Base-by-base conservation (phyloP, 1,140 invertebrate genomes). In the Acyrthosiphon pisum region DNA sequence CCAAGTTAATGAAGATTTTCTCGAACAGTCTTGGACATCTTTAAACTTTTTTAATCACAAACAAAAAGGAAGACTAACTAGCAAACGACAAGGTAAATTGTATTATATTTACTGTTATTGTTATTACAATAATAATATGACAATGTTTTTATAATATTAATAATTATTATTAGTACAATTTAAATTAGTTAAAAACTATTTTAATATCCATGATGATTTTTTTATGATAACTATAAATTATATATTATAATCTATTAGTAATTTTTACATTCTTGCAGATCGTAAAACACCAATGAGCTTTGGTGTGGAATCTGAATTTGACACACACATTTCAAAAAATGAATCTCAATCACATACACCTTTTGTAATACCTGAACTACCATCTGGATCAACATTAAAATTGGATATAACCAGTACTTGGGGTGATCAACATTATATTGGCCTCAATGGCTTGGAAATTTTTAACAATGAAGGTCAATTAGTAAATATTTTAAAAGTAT, bases 381-480 rank as follows among this genome's bases (percentile, higher is more conserved):
- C 97, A 3, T 95, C 95, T 94, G 97, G 97, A 26, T 95, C 96
- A 94, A 94, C 96, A 90, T 95, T 98, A 93, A 96, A 96, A 93
- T 95, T 98, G 48, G 96, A 97, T 94, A 97, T 98, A 94, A 95
- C 96, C 83, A 96, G 96, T 11, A 98, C 97, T 37, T 98, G 98
- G 98, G 97, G 97, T n/a, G 97, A 98, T 94, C 96, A 96, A 94
- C 96, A 97, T 95, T 97, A 97, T 94, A 96, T 98, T 89, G 98
- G 98, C 23, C 95, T 98, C 26, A 98, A 97, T 94, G 97, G 97
- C 0, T 96, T 98, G 81, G 97, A 98, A 95, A 95, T 98, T 93
- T 98, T 98, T 95, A 96, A 96, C 93, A 95, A 95, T 91, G 95
- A 95, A 87, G 97, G 97, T 20, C 95, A 96, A 94, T 95, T 96